phyloP scores from a whole-genome alignment of 2,888 invertebrate species.

The Lepeophtheirus nordmannii region DNA sequence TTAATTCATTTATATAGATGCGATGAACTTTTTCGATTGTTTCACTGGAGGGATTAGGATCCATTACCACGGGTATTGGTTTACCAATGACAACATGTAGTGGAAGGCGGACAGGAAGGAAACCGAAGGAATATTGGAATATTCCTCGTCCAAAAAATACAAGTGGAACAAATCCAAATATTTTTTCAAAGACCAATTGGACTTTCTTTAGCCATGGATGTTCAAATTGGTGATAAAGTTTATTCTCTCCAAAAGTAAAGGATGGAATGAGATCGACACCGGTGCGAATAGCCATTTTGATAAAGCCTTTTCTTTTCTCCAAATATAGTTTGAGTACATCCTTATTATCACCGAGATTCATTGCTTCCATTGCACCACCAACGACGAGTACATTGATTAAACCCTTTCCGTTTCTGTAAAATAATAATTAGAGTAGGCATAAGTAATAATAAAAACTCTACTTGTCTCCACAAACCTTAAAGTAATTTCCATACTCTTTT shows the following conservation, averaged over 20 bases:
- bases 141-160: conserved; percentile 66
- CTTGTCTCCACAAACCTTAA: conserved; percentile 35
- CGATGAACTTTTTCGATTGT: conserved; percentile 59
- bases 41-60: conserved; percentile 52
- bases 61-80: conserved; percentile 59
- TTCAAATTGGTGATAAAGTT: conserved; percentile 55
- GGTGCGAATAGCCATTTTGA: conserved; percentile 52
- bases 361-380: conserved; percentile 74
- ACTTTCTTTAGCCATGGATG: not conserved
- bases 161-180: conserved; percentile 57
- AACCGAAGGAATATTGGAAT: conserved; percentile 76
- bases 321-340: conserved; percentile 54
- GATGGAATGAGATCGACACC: conserved; percentile 70
- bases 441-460: no score
- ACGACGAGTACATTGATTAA: conserved; percentile 57
- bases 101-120: conserved; percentile 61
- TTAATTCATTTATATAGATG: conserved; percentile 52
- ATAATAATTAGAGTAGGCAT: not conserved
- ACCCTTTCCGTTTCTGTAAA: conserved; percentile 33
- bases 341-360: conserved; percentile 53
- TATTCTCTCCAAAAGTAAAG: conserved; percentile 76
- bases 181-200: conserved; percentile 35
- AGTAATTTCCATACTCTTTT: conserved; percentile 48
- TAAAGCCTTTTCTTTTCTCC: conserved; percentile 60
- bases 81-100: conserved; percentile 79